Base-by-base conservation (phyloP, 2,888 invertebrate species). In the Papilio demoleus region DNA sequence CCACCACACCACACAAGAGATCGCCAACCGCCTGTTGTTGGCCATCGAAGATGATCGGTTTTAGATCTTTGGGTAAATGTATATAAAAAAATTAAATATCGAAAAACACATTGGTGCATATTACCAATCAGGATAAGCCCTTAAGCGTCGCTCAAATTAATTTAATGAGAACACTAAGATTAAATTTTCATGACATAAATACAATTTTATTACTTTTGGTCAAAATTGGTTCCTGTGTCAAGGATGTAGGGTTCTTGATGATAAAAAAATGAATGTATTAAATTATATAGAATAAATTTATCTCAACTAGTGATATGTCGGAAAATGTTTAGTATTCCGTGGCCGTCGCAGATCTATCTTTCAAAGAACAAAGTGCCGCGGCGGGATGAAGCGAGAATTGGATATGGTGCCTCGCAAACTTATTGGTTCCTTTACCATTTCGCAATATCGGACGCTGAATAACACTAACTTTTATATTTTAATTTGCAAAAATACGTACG, bases 281-380 rank as follows among this genome's bases (percentile, higher is more conserved):
- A 38, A 17, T 36, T 38, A 50, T 50, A 50, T 66, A 5, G 12
- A 40, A 60, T 60, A n/a, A 24, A 40, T 58, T 60, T 17, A 31
- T 19, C 56, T 40, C 38, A n/a, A 5, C 38, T 19, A 6, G 50
- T n/a, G 34, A 63, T 47, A 45, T 14, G 38, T 65, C 17, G 38
- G 62, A 27, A 47, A 61, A 19, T 40, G 50, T 63, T 84, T 80
- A 79, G 79, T 83, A 87, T 86, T 85, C 84, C 72, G 68, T 63
- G 69, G 81, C 74, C 84, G 81, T 70, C 72, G 72, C 70, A 78
- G 75, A 79, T 83, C 82, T 82, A 80, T 84, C 82, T 84, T 81
- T 78, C 82, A 84, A 81, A 83, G 85, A 85, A 87, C 86, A 87
- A 87, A 86, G 84, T 86, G 84, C 79, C 79, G 77, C 77, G 76